Evolutionary conservation across 2,888 invertebrate genomes (phyloP).

Genomic region (Oscheius sp.): DNA sequence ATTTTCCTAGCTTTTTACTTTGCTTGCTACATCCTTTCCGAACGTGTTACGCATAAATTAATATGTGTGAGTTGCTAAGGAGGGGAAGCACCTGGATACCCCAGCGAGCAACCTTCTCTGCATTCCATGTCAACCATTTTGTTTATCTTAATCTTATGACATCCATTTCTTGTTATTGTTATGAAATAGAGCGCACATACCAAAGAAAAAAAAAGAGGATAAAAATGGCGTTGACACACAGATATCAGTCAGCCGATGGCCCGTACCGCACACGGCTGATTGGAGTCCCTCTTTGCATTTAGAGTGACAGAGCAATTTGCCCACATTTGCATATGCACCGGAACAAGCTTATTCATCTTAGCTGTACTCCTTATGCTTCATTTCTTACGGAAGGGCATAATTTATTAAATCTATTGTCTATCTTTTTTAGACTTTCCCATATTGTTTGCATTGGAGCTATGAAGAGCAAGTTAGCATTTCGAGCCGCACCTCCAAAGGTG

Average conservation of each 20-base stretch:
- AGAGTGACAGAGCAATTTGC: conserved; percentile 35
- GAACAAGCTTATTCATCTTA: conserved; percentile 8
- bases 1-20: no score
- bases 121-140: no score
- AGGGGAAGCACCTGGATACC: no score
- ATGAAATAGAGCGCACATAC: no score
- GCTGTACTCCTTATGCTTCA: conserved; percentile 5
- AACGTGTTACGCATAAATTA: no score
- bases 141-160: no score
- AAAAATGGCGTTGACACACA: background rate
- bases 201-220: background rate
- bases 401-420: no score
- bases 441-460: conserved; percentile 8
- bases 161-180: no score
- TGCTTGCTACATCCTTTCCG: no score
- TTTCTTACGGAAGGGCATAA: background rate
- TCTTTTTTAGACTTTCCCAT: background rate
- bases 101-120: no score
- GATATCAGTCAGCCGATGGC: background rate
- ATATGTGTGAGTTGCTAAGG: no score
- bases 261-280: conserved; percentile 17
- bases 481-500: conserved; percentile 24
- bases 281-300: conserved; percentile 20
- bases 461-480: conserved; percentile 1
- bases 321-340: conserved; percentile 31